These are phyloP conservation scores for Olivierus martensii DNA, from an alignment of 1,140 invertebrate genomes.

Conservation along the genomic window DNA sequence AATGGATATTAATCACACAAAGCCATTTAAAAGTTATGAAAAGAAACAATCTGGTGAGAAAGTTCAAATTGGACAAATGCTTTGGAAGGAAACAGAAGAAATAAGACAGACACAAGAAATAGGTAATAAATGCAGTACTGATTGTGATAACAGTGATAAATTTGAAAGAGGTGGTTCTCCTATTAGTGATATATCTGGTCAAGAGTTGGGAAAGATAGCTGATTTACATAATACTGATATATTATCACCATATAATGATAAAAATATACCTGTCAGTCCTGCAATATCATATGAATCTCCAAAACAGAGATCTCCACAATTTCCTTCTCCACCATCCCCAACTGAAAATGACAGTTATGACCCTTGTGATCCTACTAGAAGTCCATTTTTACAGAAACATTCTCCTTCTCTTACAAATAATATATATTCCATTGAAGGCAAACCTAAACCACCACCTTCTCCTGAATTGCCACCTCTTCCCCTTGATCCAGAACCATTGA, in stretches of 20 bases:
- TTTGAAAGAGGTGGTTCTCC: too few relatives aligned
- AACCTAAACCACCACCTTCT: conserved; percentile 18
- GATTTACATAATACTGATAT: too few relatives aligned
- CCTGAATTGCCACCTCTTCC: conserved; percentile 19
- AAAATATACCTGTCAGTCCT: not conserved
- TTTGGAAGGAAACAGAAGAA: not conserved
- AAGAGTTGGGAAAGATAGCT: too few relatives aligned
- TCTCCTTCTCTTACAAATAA: conserved; percentile 8
- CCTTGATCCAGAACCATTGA: conserved; percentile 18
- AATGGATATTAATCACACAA: too few relatives aligned
- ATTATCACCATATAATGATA: not conserved
- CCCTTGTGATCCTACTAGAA: conserved; percentile 62
- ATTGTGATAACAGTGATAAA: not conserved
- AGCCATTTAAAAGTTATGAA: too few relatives aligned
- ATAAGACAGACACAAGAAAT: not conserved
- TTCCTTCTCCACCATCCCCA: not conserved
- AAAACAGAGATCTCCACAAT: not conserved
- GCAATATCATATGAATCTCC: not conserved
- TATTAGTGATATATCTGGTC: too few relatives aligned
- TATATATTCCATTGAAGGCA: conserved; percentile 1
- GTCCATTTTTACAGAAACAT: conserved; percentile 5
- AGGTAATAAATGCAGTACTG: not conserved
- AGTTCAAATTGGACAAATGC: not conserved
- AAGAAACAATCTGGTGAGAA: not conserved
- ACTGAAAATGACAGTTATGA: conserved; percentile 50